These are phyloP conservation scores for Sesia apiformis DNA, from an alignment of 2,888 invertebrate genomes.

Conservation along the genomic window DNA sequence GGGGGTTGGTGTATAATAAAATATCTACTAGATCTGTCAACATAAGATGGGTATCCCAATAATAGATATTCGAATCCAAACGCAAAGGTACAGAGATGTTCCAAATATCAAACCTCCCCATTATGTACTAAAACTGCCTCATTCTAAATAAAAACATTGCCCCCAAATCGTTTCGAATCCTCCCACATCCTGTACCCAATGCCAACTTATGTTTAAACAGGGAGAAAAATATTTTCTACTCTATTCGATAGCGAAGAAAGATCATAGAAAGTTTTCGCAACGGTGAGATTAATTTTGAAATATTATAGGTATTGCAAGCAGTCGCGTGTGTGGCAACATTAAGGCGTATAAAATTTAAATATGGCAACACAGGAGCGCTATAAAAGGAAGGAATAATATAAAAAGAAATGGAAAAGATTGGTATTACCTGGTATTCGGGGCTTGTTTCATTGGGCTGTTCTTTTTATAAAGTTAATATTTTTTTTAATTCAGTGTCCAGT, in stretches of 20 bases:
- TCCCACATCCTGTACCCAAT: slow-evolving; percentile 14
- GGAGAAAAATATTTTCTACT: slow-evolving; percentile 11
- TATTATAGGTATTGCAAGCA: slow-evolving; percentile 60
- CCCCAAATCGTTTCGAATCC: slow-evolving; percentile 34
- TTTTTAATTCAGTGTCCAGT: too few relatives aligned
- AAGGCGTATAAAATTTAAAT: slow-evolving; percentile 73
- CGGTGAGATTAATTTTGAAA: background rate
- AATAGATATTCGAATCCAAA: slow-evolving; percentile 40
- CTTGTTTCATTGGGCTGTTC: too few relatives aligned
- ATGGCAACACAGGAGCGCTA: slow-evolving; percentile 61
- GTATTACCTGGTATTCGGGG: background rate
- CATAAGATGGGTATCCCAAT: too few relatives aligned
- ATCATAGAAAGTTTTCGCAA: too few relatives aligned
- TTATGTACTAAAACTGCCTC: slow-evolving; percentile 48
- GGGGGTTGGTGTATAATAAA: too few relatives aligned
- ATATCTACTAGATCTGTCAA: too few relatives aligned
- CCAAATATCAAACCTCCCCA: slow-evolving; percentile 45
- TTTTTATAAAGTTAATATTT: too few relatives aligned
- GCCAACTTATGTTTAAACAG: slow-evolving; percentile 1
- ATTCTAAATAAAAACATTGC: slow-evolving; percentile 71
- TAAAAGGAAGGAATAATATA: slow-evolving; percentile 62
- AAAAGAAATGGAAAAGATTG: slow-evolving; percentile 36
- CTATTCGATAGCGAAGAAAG: slow-evolving; percentile 17
- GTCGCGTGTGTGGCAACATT: slow-evolving; percentile 69
- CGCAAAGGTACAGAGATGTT: slow-evolving; percentile 33